Base-by-base conservation (phyloP, 2,113 vertebrate genomes). In the Heteronetta atricapilla region DNA sequence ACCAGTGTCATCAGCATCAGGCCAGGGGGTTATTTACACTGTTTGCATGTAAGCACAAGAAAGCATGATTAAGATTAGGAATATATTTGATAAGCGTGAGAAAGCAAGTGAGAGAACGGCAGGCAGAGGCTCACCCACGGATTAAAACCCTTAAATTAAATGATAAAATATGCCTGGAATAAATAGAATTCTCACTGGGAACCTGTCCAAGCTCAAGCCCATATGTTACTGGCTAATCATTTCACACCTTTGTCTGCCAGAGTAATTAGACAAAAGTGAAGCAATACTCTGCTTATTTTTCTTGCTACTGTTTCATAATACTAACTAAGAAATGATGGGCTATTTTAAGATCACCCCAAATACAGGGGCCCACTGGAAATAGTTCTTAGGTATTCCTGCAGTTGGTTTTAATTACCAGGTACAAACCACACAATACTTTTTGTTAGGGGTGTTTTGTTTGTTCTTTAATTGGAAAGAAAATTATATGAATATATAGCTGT, bases 141-240 rank as follows among this genome's bases (percentile, higher is more conserved):
- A 90, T 95, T 97, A 90, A 72, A 28, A 33, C 59, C 74, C 88
- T 93, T 82, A 90, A 95, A 96, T 96, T 87, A 96, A 96, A 95
- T 75, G 77, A 92, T 94, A 95, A 94, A 96, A 93, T 95, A 96
- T 93, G 92, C 86, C 88, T 92, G 42, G 92, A 92, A 89, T 85
- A 84, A 93, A 80, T 90, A 89, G 67, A 88, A 90, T 63, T 90
- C 86, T 92, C 25, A 1, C 60, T 95, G 88, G 94, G 95, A 95
- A 93, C 90, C 80, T 90, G 63, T 95, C 93, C 93, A 96, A 93
- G 36, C 81, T 82, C 86, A 77, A 87, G 80, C 81, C 93, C 96
- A 94, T 96, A 96, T 97, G 96, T 95, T 96, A 90, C 88, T 82
- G 92, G 86, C 81, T 96, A 95, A 96, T 96, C 79, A 93, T 77